Conservation (phyloP, 2,797 vertebrate genomes). For the Borostomias antarcticus region DNA sequence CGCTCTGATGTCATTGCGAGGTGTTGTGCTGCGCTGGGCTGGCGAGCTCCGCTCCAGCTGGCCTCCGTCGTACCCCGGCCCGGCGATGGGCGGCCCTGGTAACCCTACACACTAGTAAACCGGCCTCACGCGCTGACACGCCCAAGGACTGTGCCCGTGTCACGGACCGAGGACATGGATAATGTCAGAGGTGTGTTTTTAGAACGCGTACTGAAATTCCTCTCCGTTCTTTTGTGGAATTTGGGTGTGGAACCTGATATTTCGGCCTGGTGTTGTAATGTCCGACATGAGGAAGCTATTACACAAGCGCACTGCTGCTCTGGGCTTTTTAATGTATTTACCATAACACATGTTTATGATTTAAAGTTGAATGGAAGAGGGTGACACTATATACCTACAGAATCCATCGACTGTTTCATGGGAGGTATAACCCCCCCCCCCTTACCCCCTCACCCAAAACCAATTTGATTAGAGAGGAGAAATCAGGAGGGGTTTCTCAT, state of each 20-base stretch:
- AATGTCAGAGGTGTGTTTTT: not conserved
- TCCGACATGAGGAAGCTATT: conserved; percentile 3
- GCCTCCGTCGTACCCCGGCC: not conserved
- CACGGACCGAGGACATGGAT: not conserved
- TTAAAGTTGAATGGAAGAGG: not conserved
- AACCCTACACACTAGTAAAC: not conserved
- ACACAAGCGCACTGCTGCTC: not conserved
- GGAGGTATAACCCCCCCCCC: not conserved
- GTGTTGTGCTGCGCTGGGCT: not conserved
- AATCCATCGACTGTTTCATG: not conserved
- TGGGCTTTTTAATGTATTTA: not conserved
- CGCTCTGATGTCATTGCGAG: conserved; percentile 5
- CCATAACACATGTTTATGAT: conserved; percentile 2
- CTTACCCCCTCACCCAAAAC: too few species aligned
- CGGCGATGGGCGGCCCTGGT: not conserved
- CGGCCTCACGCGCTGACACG: not conserved
- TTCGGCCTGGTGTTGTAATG: conserved; percentile 4
- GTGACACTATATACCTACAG: not conserved
- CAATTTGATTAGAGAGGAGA: not conserved
- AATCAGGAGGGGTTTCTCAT: not conserved
- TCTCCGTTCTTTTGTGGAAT: not conserved
- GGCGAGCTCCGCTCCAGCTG: not conserved
- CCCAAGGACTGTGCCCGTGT: not conserved
- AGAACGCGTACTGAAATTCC: not conserved
- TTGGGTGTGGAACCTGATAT: not conserved